Percentiles rank a stretch among this genome's conserved stretches.
Evolutionary conservation across 2,888 invertebrate genomes (phyloP).

Genomic region (Taenaris catops): DNA sequence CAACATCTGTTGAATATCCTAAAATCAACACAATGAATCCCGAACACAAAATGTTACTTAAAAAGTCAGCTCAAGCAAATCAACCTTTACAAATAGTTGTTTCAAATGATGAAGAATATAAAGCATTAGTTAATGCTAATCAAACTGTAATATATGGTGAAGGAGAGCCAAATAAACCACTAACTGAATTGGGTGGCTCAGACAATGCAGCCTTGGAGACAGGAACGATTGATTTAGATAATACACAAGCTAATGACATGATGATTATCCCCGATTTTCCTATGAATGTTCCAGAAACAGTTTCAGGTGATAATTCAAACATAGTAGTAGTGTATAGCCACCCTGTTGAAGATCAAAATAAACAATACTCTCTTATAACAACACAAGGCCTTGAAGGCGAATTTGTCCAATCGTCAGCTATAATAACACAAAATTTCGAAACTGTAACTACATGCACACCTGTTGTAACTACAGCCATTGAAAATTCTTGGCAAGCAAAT

Average conservation of each 20-base stretch:
- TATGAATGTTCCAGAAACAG: slow-evolving; percentile 72
- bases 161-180: slow-evolving; percentile 51
- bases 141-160: slow-evolving; percentile 68
- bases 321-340: slow-evolving; percentile 83
- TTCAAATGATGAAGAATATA: slow-evolving; percentile 72
- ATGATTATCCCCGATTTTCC: slow-evolving; percentile 82
- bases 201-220: slow-evolving; percentile 42
- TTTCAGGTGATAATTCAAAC: slow-evolving; percentile 75
- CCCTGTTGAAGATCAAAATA: slow-evolving; percentile 75
- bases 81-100: slow-evolving; percentile 72
- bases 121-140: slow-evolving; percentile 62
- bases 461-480: slow-evolving; percentile 59
- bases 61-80: slow-evolving; percentile 45
- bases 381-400: slow-evolving; percentile 55
- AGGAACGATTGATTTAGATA: slow-evolving; percentile 58
- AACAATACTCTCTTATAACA: slow-evolving; percentile 72
- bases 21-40: slow-evolving; percentile 35
- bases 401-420: slow-evolving; percentile 59
- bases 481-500: slow-evolving; percentile 48
- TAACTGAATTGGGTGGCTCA: slow-evolving; percentile 54
- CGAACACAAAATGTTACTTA: slow-evolving; percentile 43
- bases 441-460: slow-evolving; percentile 65
- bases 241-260: slow-evolving; percentile 78
- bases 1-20: slow-evolving; percentile 47
- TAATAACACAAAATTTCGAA: slow-evolving; percentile 62